Conservation (phyloP, 2,888 invertebrate species). For the Meiosimyza platycephala region DNA sequence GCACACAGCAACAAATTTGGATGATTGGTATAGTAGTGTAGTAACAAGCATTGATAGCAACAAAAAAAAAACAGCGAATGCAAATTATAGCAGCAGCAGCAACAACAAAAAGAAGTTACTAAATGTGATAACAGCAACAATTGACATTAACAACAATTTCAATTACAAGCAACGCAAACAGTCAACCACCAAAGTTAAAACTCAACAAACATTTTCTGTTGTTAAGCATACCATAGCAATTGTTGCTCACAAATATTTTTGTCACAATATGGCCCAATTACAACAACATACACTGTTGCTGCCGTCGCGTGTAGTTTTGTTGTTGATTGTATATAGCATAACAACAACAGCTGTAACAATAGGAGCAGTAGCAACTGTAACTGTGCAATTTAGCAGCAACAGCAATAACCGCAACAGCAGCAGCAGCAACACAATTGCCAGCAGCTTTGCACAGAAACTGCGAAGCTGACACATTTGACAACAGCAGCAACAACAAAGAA, state of each 20-base stretch:
- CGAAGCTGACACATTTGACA: constrained; percentile 49
- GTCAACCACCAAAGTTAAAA: not conserved
- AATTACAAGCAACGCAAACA: not conserved
- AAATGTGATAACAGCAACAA: not conserved
- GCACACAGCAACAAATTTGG: constrained; percentile 45
- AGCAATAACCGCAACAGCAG: not conserved
- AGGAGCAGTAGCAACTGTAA: not conserved
- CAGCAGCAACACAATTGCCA: constrained; percentile 18
- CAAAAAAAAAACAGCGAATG: not conserved
- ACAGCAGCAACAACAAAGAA: constrained; percentile 29
- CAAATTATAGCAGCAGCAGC: not conserved
- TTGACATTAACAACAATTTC: not conserved
- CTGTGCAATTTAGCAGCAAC: not conserved
- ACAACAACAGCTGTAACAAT: not conserved
- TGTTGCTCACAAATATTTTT: too few relatives aligned
- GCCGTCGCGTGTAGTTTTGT: not conserved
- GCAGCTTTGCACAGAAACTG: constrained; percentile 42
- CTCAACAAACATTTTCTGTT: not conserved
- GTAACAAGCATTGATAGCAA: not conserved
- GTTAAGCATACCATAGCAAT: not conserved
- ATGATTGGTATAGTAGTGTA: constrained; percentile 50
- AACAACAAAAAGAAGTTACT: not conserved
- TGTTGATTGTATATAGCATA: not conserved
- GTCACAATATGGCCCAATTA: not conserved
- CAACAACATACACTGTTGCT: not conserved